Evolutionary conservation across 2,113 vertebrate genomes (phyloP).

Genomic region (Rhadina sibilatrix): DNA sequence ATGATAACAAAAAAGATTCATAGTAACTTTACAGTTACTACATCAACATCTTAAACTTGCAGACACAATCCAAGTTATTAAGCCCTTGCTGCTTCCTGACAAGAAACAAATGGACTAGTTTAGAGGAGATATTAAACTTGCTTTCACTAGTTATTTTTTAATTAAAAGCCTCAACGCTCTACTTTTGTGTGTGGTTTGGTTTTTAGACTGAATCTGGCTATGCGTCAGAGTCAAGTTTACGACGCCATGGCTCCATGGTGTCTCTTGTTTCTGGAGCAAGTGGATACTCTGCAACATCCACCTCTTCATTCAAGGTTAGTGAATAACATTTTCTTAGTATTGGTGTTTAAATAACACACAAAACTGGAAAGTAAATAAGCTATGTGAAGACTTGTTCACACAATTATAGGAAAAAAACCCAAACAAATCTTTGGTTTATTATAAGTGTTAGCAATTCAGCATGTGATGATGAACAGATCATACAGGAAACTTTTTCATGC

Average conservation of each 20-base stretch:
- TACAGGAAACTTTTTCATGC: neutral
- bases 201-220: constrained; percentile 91
- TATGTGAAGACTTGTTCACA: neutral
- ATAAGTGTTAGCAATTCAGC: neutral
- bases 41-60: neutral
- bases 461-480: neutral
- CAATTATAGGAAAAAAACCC: neutral
- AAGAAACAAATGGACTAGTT: neutral
- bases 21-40: neutral
- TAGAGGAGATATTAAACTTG: neutral
- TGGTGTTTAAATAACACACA: neutral
- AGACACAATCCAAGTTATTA: neutral
- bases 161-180: neutral
- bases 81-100: neutral
- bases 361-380: neutral
- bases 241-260: constrained; percentile 92
- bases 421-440: neutral
- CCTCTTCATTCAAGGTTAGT: constrained; percentile 93
- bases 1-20: neutral
- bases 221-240: constrained; percentile 91
- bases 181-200: neutral
- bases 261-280: constrained; percentile 94
- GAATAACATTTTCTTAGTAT: neutral
- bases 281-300: constrained; percentile 91
- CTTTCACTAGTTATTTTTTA: neutral